phyloP scores from a whole-genome alignment of 2,797 vertebrate genomes.

The Arremon aurantiirostris region DNA sequence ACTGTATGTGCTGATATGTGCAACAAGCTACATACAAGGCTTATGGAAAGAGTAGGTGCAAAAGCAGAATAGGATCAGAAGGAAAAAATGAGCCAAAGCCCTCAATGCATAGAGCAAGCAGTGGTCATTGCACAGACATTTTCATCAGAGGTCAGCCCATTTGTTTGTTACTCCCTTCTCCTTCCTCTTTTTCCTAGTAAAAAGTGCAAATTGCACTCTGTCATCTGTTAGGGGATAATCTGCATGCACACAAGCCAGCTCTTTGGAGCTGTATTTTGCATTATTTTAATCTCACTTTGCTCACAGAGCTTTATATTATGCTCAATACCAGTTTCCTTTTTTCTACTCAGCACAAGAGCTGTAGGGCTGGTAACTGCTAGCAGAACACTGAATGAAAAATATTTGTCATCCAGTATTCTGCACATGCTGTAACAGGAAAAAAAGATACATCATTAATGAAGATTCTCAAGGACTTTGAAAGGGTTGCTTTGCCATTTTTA shows the following conservation, averaged over 20 bases:
- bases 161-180: background rate
- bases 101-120: background rate
- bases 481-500: background rate
- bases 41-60: background rate
- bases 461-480: background rate
- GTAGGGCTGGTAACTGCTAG: background rate
- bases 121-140: background rate
- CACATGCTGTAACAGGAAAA: background rate
- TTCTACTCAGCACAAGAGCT: background rate
- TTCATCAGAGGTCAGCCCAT: background rate
- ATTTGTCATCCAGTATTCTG: background rate
- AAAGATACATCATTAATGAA: background rate
- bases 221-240: background rate
- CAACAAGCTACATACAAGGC: background rate
- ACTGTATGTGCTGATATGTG: fast-evolving
- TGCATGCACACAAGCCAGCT: background rate
- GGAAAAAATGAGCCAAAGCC: background rate
- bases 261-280: background rate
- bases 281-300: background rate
- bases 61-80: background rate
- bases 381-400: background rate
- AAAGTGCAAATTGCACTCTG: background rate
- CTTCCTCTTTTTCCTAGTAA: background rate
- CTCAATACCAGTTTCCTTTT: background rate
- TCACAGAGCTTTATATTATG: background rate